A percentile compares a stretch with the other conserved stretches of the same genome.
phyloP scores from a whole-genome alignment of 2,113 vertebrate species.

The Actenoides lindsayi region DNA sequence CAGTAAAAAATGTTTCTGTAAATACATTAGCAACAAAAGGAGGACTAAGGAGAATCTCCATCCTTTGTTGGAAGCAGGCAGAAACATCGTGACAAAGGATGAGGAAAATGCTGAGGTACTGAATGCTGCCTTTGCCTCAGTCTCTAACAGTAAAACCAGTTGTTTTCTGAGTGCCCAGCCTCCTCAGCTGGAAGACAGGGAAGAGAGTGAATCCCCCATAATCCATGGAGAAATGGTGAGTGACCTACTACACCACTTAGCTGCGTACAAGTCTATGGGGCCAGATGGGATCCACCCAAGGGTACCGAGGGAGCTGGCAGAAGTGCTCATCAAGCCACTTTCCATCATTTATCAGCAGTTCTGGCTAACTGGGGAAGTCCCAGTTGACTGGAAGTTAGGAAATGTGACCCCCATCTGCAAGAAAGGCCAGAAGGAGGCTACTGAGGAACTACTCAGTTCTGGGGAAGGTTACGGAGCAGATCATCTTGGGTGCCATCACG shows the following conservation, averaged over 20 bases:
- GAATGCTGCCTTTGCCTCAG: background rate
- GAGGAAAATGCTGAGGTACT: background rate
- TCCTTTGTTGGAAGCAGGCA: background rate
- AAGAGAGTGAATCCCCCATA: background rate
- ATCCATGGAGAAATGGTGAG: background rate
- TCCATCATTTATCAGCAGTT: no score
- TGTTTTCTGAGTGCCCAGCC: background rate
- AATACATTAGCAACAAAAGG: no score
- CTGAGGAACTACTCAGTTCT: background rate
- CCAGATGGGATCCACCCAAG: background rate
- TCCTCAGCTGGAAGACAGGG: background rate
- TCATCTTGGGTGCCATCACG: background rate
- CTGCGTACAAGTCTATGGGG: background rate
- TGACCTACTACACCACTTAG: background rate
- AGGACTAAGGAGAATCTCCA: background rate
- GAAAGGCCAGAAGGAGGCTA: background rate
- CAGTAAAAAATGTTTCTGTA: no score
- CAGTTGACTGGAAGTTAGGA: no score
- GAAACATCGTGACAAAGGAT: background rate
- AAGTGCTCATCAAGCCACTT: background rate
- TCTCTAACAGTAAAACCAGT: background rate
- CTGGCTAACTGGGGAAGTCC: no score
- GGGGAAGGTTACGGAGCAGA: background rate
- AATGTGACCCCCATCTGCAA: no score
- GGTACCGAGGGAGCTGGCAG: background rate